Evolutionary conservation across 1,140 invertebrate genomes (phyloP), one percentile per base, ranked within the genome.

Genomic region (Drosophila insularis): DNA sequence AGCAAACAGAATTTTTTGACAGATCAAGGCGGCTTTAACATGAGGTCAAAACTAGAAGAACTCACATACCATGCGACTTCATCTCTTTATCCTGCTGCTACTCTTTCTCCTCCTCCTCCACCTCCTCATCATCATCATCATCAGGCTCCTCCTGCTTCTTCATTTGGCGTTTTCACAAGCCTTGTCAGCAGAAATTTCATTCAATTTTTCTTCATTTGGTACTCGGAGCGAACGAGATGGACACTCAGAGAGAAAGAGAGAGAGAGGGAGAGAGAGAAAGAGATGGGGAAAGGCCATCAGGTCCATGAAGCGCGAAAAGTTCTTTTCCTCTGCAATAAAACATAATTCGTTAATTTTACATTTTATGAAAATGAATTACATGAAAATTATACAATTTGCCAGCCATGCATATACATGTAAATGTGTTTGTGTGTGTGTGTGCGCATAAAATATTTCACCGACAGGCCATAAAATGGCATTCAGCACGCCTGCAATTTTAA

Each of bases 141-240:
- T 58, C 35, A 11, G 14, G 7, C 31, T 63, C 13, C 23, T 66
- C 35, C 64, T 68, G 10, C 35, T 13, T 37, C 7, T 59, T 59
- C n/a, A 13, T 21, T 39, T 39, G 31, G 8, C 11, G 19, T 19
- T 37, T 69, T 37, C 37, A 71, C 56, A 56, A 46, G 61, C 71
- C 71, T 67, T 89, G 82, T 82, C 82, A 89, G 79, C 80, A 80
- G 66, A 78, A 73, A 82, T 87, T 84, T 65, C 61, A 80, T 87
- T 89, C 84, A 80, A 89, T 87, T 89, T 87, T 84, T 87, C 84
- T 89, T 87, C 84, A 87, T 87, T 87, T 87, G 59, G 70, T 68
- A 81, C 50, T 64, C 54, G 4, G 4, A 58, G 27, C 17, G 27
- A 32, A 2, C 3, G 27, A 31, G n/a, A 65, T 64, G 59, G 56